Evolutionary conservation across 2,888 invertebrate species (phyloP), one percentile per base, ranked within the genome.

Genomic region (Hydraecia micacea): DNA sequence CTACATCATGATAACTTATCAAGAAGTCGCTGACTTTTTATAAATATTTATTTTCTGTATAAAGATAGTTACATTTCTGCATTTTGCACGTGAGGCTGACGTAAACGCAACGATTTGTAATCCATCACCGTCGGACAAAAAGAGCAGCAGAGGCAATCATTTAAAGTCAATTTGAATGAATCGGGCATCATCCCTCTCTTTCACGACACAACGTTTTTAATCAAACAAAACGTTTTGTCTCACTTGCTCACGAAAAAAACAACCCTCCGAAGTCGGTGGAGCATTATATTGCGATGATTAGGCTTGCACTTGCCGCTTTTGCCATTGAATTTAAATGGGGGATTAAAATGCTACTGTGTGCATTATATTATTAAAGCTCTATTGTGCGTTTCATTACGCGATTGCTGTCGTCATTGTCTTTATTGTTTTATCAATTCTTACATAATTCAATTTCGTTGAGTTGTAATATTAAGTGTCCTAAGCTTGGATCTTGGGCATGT

Each of bases 261-360:
- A 85, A 91, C 95, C 96, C 95, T 92, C 91, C 89, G 81, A 85
- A 94, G 91, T 94, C 95, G 92, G 89, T 92, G 95, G 91, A 93
- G 95, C 96, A 96, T 97, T 97, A 97, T 97, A 96, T 96, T 96
- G 96, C 95, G 95, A 97, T 96, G 96, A 97, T 97, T 97, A 96
- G 95, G 91, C 93, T 91, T 94, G 94, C 96, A 97, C 97, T 96
- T 96, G 96, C 96, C 91, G 89, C 90, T 91, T 90, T 88, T 91
- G 92, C 94, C 93, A 97, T 96, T 97, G 96, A 96, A 97, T 97
- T 96, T 96, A 97, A 97, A 97, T 96, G 92, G 96, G 95, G 96
- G 96, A 96, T 96, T 96, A 96, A 94, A 95, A 94, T 91, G 94
- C 90, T 92, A 92, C 92, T 92, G 87, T 89, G 93, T 93, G 92